phyloP scores from a whole-genome alignment of 2,888 invertebrate genomes.

The Lasius platythorax region DNA sequence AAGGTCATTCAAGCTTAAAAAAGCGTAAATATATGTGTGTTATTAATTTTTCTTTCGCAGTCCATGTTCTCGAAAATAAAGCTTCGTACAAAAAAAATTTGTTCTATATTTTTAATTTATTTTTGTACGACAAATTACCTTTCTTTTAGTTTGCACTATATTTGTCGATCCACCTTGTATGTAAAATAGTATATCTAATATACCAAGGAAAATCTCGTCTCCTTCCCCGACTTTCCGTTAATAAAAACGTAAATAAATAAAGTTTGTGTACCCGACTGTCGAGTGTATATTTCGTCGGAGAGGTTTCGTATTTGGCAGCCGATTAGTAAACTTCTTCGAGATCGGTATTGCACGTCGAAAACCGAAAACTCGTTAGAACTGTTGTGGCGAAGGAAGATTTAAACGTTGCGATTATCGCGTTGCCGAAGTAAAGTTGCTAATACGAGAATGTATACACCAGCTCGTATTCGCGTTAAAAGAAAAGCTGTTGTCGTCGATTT shows the following conservation, averaged over 20 bases:
- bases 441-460: constrained; percentile 45
- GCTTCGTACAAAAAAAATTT: neutral
- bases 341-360: constrained; percentile 53
- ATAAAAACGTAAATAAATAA: constrained; percentile 4
- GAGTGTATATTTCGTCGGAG: neutral
- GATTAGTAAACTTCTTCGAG: constrained; percentile 55
- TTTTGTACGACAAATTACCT: neutral
- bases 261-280: neutral
- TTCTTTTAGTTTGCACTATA: neutral
- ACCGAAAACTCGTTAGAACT: constrained; percentile 25
- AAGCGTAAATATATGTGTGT: too few relatives aligned
- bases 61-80: too few relatives aligned
- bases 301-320: constrained; percentile 52
- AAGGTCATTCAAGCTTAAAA: neutral
- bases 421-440: neutral
- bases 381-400: constrained; percentile 3
- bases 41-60: too few relatives aligned
- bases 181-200: neutral
- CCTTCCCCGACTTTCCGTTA: too few relatives aligned
- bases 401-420: neutral
- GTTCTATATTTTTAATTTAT: neutral
- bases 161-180: neutral
- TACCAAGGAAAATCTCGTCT: neutral
- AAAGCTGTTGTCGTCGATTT: neutral
- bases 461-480: constrained; percentile 1